Evolutionary conservation across 2,888 invertebrate genomes (phyloP), one percentile per base, ranked within the genome.

Genomic region (Temnothorax unifasciatus): DNA sequence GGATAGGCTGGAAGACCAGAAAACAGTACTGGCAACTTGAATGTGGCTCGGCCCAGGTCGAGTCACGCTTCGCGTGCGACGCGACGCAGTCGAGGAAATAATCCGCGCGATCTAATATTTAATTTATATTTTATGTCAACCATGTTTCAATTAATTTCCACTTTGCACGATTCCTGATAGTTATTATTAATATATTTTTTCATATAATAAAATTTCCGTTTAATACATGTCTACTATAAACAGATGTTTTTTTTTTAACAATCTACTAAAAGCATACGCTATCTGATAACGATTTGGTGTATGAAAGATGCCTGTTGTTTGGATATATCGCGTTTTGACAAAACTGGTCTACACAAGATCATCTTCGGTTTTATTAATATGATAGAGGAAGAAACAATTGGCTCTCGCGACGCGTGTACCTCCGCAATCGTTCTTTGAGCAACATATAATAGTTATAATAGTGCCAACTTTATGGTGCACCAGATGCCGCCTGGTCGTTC

Each of bases 1-100:
- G 76, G 86, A 86, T 85, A 83, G 79, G 38, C 81, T 82, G 77
- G 82, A 85, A 85, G 73, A 71, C 41, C 34, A 81, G 84, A 77
- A 77, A 74, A 73, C 52, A 81, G 61, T n/a, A 59, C 29, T 57
- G 38, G 21, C 47, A 73, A 47, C 57, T 34, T 21, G 57, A 77
- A 41, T 21, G 41, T 9, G 52, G 41, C 52, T 13, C 41, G 54
- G 47, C 57, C 44, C 21, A 29, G 3, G 29, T 38, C 21, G 59
- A 34, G 25, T 34, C 21, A 25, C 8, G 57, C 25, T 68, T 68
- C 54, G 68, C 77, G 41, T 68, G 77, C 29, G n/a, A 57, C 29
- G 77, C 29, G n/a, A 57, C 29, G n/a, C 69, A 69, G 34, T 59
- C 34, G 21, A 57, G 8, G 25, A 71, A 47, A 79, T 79, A 71